Percentiles rank a stretch among this genome's conserved stretches.
These are phyloP conservation scores for Neodiprion virginianus DNA, from an alignment of 1,140 invertebrate genomes.

Conservation along the genomic window DNA sequence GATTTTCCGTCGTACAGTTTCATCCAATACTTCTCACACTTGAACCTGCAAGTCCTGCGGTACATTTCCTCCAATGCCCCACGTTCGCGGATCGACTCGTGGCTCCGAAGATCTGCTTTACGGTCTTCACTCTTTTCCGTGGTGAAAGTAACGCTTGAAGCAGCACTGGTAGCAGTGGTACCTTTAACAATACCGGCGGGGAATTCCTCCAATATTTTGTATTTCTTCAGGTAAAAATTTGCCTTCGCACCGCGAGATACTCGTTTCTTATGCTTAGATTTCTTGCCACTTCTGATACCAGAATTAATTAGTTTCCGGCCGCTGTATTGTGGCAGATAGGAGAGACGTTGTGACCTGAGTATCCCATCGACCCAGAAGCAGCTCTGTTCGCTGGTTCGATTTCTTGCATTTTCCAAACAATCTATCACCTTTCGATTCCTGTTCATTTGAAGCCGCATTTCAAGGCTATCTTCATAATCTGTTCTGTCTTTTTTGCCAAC, in stretches of 20 bases:
- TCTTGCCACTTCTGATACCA: too few species aligned
- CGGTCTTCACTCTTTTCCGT: background rate
- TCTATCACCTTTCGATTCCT: background rate
- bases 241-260: background rate
- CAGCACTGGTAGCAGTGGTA: background rate
- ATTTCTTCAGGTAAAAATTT: background rate
- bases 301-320: too few species aligned
- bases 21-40: slow-evolving; percentile 26
- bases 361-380: background rate
- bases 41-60: slow-evolving; percentile 13
- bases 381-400: background rate
- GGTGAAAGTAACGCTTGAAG: background rate
- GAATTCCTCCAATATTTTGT: background rate
- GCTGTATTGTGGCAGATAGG: background rate
- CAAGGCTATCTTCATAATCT: background rate
- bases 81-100: background rate
- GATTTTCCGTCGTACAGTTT: background rate
- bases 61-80: background rate
- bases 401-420: background rate
- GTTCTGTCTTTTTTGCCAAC: background rate
- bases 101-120: slow-evolving; percentile 9
- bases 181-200: background rate
- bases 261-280: too few species aligned
- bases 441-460: background rate
- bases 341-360: background rate